These are phyloP conservation scores for Aviceda subcristata DNA, from an alignment of 2,113 vertebrate genomes.

Conservation along the genomic window DNA sequence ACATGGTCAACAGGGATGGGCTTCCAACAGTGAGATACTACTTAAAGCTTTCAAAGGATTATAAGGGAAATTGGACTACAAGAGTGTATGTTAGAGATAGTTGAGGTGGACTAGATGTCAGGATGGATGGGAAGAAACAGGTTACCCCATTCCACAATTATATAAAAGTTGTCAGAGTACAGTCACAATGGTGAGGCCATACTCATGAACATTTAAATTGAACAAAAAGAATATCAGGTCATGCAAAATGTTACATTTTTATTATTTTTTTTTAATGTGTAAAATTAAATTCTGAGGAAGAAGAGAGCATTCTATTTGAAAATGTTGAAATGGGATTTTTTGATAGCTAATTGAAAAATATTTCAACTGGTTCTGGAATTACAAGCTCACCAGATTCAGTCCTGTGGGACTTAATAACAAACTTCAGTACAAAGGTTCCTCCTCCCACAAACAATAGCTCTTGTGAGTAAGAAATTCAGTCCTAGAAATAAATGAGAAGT, in stretches of 20 bases:
- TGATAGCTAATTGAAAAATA: not conserved
- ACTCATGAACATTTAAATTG: not conserved
- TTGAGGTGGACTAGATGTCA: not conserved
- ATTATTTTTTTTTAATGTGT: not conserved
- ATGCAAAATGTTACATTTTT: not conserved
- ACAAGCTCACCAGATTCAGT: not conserved
- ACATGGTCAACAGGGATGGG: not conserved
- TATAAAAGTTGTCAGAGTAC: not conserved
- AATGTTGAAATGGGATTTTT: not conserved
- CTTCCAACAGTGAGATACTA: not conserved
- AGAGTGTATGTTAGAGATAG: rapidly evolving
- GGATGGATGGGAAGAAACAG: not conserved
- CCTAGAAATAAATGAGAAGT: not conserved
- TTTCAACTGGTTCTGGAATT: not conserved
- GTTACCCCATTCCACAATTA: not conserved
- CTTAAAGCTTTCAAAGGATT: not conserved
- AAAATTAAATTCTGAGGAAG: not conserved
- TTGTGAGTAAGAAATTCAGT: not conserved
- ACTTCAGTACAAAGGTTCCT: not conserved
- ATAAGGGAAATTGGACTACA: not conserved
- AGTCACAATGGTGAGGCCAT: not conserved
- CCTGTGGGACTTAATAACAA: not conserved
- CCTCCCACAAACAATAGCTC: not conserved
- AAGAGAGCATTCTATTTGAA: not conserved
- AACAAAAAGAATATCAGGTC: not conserved